Conservation (phyloP, 2,888 invertebrate species). For the Leucania comma region DNA sequence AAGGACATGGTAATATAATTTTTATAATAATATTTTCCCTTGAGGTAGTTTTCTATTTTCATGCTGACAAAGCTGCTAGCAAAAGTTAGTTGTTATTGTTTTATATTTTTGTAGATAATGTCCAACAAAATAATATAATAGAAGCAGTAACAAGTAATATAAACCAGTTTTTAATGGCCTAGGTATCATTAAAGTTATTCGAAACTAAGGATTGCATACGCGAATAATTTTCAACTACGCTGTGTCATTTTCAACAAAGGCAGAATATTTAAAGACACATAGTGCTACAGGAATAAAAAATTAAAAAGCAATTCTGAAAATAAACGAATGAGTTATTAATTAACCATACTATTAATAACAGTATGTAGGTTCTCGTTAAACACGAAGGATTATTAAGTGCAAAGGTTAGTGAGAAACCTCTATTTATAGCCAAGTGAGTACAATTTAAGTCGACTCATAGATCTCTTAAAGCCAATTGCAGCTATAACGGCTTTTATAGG, state of each 20-base stretch:
- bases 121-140: too few species aligned
- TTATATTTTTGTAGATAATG: too few species aligned
- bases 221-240: not conserved
- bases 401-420: slow-evolving; percentile 39
- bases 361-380: not conserved
- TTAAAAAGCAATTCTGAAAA: not conserved
- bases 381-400: slow-evolving; percentile 32
- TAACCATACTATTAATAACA: not conserved
- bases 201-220: not conserved
- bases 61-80: too few species aligned
- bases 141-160: not conserved
- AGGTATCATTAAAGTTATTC: too few species aligned
- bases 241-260: not conserved
- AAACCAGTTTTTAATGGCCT: not conserved
- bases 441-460: slow-evolving; percentile 56
- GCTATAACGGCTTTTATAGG: slow-evolving; percentile 57
- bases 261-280: not conserved
- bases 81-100: too few species aligned
- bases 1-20: too few species aligned
- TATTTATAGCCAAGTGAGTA: slow-evolving; percentile 55
- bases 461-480: slow-evolving; percentile 62
- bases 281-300: not conserved
- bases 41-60: too few species aligned
- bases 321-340: slow-evolving; percentile 13
- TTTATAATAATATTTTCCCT: too few species aligned